phyloP scores from a whole-genome alignment of 2,797 vertebrate genomes.

The Alfaro cultratus region DNA sequence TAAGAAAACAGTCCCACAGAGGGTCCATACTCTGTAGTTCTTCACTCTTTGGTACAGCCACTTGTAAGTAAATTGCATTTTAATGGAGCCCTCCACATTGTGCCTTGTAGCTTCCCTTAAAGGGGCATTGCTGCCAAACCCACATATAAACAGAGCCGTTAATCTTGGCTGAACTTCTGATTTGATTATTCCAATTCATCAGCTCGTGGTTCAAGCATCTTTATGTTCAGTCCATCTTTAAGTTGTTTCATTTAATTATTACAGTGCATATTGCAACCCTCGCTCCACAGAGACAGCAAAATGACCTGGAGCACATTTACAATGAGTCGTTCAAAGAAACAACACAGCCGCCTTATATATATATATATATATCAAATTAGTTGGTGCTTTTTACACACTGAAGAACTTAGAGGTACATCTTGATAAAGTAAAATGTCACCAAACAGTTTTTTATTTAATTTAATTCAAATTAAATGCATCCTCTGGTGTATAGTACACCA shows the following conservation, averaged over 20 bases:
- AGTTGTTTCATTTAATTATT: background rate
- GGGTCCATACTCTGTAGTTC: background rate
- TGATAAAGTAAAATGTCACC: background rate
- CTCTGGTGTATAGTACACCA: background rate
- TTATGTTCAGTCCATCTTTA: background rate
- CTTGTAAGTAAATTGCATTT: background rate
- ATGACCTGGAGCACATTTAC: background rate
- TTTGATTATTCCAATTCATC: background rate
- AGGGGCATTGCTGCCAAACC: background rate
- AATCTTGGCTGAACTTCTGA: background rate
- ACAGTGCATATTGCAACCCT: background rate
- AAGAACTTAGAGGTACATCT: background rate
- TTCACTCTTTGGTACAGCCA: background rate
- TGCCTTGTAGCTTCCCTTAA: background rate
- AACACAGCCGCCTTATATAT: background rate
- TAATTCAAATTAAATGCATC: background rate
- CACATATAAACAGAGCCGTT: background rate
- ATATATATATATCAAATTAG: too few species aligned
- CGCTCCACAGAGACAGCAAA: background rate
- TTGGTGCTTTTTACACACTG: background rate
- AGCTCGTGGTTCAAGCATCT: background rate
- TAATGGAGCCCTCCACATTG: background rate
- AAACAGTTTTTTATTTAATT: background rate
- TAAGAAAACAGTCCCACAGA: conserved; percentile 2
- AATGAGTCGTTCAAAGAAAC: background rate